Conservation (phyloP, 2,888 invertebrate genomes). For the Caenorhabditis angaria region DNA sequence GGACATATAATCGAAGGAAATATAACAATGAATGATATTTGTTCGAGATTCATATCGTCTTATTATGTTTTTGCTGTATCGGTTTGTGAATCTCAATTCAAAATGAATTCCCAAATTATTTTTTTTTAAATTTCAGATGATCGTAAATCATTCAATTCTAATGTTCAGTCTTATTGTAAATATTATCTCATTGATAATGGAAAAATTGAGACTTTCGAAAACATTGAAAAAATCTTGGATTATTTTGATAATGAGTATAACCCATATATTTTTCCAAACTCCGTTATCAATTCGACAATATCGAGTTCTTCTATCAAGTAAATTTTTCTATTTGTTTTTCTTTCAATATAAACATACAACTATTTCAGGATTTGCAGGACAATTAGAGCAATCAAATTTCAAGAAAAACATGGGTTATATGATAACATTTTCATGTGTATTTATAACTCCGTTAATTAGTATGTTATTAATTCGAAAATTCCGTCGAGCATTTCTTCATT, state of each 20-base stretch:
- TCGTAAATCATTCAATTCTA: constrained; percentile 20
- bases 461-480: constrained; percentile 19
- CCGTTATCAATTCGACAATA: constrained; percentile 7
- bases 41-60: neutral
- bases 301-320: constrained; percentile 12
- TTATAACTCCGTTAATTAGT: constrained; percentile 21
- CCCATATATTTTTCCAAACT: neutral
- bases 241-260: neutral
- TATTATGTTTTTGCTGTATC: neutral
- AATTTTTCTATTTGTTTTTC: neutral
- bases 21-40: neutral
- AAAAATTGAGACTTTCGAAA: constrained; percentile 4
- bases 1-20: neutral
- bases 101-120: neutral
- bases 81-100: neutral
- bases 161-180: constrained; percentile 22
- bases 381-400: neutral
- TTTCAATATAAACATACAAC: neutral
- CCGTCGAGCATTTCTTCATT: constrained; percentile 7
- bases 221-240: neutral
- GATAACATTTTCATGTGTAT: constrained; percentile 29
- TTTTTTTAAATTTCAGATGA: constrained; percentile 21
- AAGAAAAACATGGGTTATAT: constrained; percentile 28
- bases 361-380: neutral
- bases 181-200: constrained; percentile 10